Evolutionary conservation across 2,797 vertebrate species (phyloP).

Genomic region (Melanogrammus aeglefinus): DNA sequence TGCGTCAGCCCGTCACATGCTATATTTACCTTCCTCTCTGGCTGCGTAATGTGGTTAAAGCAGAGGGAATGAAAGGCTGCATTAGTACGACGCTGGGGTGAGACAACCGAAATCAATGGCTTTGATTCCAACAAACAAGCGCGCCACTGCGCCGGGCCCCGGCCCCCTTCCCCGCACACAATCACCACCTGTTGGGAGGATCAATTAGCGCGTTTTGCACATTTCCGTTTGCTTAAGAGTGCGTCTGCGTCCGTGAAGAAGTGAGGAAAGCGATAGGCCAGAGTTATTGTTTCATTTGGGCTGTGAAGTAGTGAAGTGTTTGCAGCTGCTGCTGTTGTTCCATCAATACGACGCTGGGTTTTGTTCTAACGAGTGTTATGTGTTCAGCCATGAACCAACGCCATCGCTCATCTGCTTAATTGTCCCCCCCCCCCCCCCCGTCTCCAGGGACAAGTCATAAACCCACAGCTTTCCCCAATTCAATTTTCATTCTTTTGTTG

Average conservation of each 20-base stretch:
- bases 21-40: not conserved
- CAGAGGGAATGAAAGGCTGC: not conserved
- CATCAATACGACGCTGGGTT: constrained; percentile 50
- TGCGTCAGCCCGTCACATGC: no score
- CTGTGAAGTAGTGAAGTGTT: constrained; percentile 33
- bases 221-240: not conserved
- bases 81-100: not conserved
- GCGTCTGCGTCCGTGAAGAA: not conserved
- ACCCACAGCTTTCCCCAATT: constrained; percentile 35
- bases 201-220: not conserved
- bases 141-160: not conserved
- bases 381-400: constrained; percentile 38
- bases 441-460: constrained; percentile 34
- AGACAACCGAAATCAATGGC: not conserved
- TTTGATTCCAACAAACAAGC: constrained; percentile 9
- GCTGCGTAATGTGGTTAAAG: not conserved
- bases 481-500: not conserved
- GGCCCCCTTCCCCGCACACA: not conserved
- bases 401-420: constrained; percentile 43
- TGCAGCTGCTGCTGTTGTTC: constrained; percentile 33
- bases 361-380: constrained; percentile 42
- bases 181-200: constrained; percentile 3
- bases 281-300: constrained; percentile 25
- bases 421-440: constrained; percentile 14
- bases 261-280: constrained; percentile 2